These are phyloP conservation scores for Acrocyrtus sp. DNA, from an alignment of 2,888 invertebrate species.

Conservation along the genomic window DNA sequence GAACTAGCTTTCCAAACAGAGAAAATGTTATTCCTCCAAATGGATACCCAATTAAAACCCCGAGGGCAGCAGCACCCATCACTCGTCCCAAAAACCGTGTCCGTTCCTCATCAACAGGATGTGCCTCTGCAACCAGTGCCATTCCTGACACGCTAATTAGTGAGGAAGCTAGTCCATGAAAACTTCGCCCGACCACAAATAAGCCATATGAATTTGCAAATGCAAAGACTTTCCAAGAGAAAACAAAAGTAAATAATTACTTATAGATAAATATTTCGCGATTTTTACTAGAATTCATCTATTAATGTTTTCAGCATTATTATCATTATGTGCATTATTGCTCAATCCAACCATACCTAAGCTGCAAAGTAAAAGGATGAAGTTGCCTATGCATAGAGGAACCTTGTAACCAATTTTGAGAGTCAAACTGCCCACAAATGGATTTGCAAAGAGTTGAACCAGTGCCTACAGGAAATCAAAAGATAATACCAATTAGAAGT, in stretches of 20 bases:
- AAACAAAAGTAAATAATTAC: no score
- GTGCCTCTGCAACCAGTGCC: slow-evolving; percentile 77
- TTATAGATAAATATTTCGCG: no score
- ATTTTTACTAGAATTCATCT: no score
- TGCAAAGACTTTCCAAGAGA: slow-evolving; percentile 82
- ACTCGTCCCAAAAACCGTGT: slow-evolving; percentile 83
- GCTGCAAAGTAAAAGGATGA: slow-evolving; percentile 75
- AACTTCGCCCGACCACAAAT: slow-evolving; percentile 77
- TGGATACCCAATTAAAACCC: slow-evolving; percentile 84
- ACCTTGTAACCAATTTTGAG: slow-evolving; percentile 75
- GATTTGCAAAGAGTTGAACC: slow-evolving; percentile 81
- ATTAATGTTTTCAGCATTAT: no score
- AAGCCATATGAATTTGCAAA: slow-evolving; percentile 77
- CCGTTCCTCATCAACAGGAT: slow-evolving; percentile 70
- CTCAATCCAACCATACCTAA: slow-evolving; percentile 69
- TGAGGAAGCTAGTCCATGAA: slow-evolving; percentile 84
- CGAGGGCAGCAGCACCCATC: slow-evolving; percentile 82
- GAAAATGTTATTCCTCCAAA: slow-evolving; percentile 83
- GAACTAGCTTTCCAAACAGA: slow-evolving; percentile 78
- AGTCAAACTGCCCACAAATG: slow-evolving; percentile 77
- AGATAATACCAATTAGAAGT: no score
- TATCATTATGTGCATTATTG: slow-evolving; percentile 2
- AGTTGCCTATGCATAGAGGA: slow-evolving; percentile 76
- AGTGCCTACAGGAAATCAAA: slow-evolving; percentile 75
- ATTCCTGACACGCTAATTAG: slow-evolving; percentile 81